Evolutionary conservation across 1,140 invertebrate genomes (phyloP), one percentile per base, ranked within the genome.

Genomic region (Nylanderia fulva): DNA sequence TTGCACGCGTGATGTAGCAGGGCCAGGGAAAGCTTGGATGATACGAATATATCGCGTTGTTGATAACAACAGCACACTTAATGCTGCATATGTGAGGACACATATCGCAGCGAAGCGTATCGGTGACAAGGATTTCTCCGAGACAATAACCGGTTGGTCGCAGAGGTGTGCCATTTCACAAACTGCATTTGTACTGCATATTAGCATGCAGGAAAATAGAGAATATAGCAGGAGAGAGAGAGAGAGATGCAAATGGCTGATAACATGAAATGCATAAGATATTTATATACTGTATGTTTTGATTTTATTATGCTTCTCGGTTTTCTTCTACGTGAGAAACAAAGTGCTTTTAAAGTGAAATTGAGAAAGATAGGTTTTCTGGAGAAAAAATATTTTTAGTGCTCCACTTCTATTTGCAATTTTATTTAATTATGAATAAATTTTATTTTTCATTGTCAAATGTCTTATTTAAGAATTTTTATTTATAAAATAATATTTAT

Each of bases 91-190:
- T 24, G 24, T 18, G 77, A 60, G 77, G 58, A 66, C 24, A 82
- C n/a, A 82, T 71, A 71, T 71, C 13, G 36, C 42, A 66, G 27
- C n/a, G 45, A 39, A 80, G 64, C 66, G 27, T 82, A 82, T 82
- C 77, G 36, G 58, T 82, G 77, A 82, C 52, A 21, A 82, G 64
- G n/a, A 80, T 71, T 69, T 80, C 77, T 80, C 77, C 36, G 52
- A 60, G 18, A n/a, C n/a, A 72, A 71, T 58, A 21, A 36, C 52
- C 27, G 33, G 29, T 29, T 79, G 29, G 3, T 77, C 36, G 64
- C 42, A 82, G 18, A 72, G 24, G 18, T 71, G 33, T 71, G 64
- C 66, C 52, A 82, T 82, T 71, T 71, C 36, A 24, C 18, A 69
- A 71, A 71, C 52, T 58, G 27, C 18, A 45, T 39, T 71, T 45